Conservation (phyloP, 2,797 vertebrate genomes). For the Sorex maritimensis region DNA sequence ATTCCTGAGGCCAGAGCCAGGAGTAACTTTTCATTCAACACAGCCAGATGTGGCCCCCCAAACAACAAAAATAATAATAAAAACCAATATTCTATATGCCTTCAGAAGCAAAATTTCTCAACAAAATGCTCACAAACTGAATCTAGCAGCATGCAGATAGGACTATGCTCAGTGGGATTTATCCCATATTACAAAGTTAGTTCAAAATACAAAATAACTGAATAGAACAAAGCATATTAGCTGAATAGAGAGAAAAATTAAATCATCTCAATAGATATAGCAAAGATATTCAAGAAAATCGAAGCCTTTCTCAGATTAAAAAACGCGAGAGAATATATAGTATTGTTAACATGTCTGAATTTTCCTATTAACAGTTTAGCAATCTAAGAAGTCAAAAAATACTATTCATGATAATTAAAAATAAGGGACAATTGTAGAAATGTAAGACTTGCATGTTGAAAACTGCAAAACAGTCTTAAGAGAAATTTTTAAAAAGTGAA, state of each 20-base stretch:
- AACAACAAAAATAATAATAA: no score
- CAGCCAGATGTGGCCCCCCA: no score
- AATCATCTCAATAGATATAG: neutral
- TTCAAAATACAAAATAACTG: neutral
- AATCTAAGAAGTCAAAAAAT: no score
- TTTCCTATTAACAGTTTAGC: no score
- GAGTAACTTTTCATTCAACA: no score
- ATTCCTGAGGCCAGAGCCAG: no score
- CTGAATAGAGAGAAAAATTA: neutral
- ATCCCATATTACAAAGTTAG: neutral
- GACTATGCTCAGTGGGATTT: neutral
- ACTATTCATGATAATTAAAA: neutral
- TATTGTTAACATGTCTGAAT: no score
- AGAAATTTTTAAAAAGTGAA: neutral
- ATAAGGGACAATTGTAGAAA: neutral
- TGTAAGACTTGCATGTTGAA: conserved; percentile 8
- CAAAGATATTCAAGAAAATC: neutral
- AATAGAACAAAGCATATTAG: neutral
- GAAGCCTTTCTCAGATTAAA: neutral
- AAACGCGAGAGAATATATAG: neutral
- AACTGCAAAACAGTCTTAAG: conserved; percentile 10
- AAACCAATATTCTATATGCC: no score
- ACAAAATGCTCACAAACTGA: neutral
- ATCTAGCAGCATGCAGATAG: neutral
- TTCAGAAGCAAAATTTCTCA: conserved; percentile 12